Evolutionary conservation across 1,140 invertebrate genomes (phyloP).

Genomic region (Drosophila neocordata): DNA sequence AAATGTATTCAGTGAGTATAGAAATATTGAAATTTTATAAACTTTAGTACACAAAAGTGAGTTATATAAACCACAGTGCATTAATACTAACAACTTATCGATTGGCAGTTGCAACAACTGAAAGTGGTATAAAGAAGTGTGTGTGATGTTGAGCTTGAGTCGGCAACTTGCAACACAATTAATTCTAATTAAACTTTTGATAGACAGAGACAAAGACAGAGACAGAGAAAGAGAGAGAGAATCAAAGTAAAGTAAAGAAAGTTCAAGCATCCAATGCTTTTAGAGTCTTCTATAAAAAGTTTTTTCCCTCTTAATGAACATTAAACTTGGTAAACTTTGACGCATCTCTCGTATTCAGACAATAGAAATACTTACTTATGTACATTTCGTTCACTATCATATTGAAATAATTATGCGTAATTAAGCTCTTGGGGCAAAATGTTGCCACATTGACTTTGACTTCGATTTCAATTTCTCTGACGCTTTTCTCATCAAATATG

Average conservation of each 20-base stretch:
- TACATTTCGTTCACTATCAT: background rate
- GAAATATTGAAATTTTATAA: too few relatives aligned
- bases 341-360: background rate
- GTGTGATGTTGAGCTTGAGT: background rate
- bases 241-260: background rate
- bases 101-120: constrained; percentile 10
- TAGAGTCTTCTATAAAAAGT: background rate
- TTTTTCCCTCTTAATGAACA: background rate
- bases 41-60: too few relatives aligned
- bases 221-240: background rate
- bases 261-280: background rate
- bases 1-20: too few relatives aligned
- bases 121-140: background rate
- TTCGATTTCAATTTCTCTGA: constrained; percentile 13
- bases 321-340: background rate
- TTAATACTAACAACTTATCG: background rate
- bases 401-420: constrained; percentile 20
- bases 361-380: background rate
- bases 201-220: background rate
- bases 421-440: constrained; percentile 17
- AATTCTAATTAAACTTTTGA: constrained; percentile 20
- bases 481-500: constrained; percentile 46
- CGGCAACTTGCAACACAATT: constrained; percentile 13
- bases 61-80: background rate
- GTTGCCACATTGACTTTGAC: constrained; percentile 19